These are phyloP conservation scores for Hipparchia semele DNA, from an alignment of 2,888 invertebrate species.

Conservation along the genomic window DNA sequence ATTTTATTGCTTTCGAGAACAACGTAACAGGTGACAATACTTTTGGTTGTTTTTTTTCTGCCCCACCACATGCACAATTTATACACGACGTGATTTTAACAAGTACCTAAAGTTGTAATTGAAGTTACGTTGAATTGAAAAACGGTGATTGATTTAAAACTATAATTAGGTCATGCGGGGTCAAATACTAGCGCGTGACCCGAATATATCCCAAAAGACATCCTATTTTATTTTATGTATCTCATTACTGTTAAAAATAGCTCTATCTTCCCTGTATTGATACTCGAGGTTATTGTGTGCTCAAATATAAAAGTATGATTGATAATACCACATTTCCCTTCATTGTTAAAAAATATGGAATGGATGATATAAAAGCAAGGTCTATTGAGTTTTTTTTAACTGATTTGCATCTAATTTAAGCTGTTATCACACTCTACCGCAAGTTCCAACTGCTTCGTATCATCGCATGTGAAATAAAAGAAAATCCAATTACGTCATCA, in stretches of 20 bases:
- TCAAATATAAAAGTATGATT: slow-evolving; percentile 17
- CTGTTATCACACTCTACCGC: too few species aligned
- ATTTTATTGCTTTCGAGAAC: too few species aligned
- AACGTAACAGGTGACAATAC: too few species aligned
- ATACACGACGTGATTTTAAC: too few species aligned
- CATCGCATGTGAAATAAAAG: too few species aligned
- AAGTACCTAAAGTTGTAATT: too few species aligned
- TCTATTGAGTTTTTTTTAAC: slow-evolving; percentile 10
- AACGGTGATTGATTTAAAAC: background rate
- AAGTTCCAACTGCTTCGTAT: too few species aligned
- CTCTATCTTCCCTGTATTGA: slow-evolving; percentile 2
- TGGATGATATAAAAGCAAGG: background rate
- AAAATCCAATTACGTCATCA: too few species aligned
- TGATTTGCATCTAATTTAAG: background rate
- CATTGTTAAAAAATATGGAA: background rate
- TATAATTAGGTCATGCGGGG: background rate
- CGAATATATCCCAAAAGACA: background rate
- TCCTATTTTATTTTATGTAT: background rate
- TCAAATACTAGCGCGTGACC: background rate
- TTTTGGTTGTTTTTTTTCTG: too few species aligned
- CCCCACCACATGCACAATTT: too few species aligned
- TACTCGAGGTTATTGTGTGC: slow-evolving; percentile 3
- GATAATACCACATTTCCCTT: slow-evolving; percentile 7
- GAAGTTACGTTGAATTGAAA: too few species aligned
- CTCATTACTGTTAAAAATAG: background rate